phyloP scores from a whole-genome alignment of 2,797 vertebrate species.

The Salmo trutta region DNA sequence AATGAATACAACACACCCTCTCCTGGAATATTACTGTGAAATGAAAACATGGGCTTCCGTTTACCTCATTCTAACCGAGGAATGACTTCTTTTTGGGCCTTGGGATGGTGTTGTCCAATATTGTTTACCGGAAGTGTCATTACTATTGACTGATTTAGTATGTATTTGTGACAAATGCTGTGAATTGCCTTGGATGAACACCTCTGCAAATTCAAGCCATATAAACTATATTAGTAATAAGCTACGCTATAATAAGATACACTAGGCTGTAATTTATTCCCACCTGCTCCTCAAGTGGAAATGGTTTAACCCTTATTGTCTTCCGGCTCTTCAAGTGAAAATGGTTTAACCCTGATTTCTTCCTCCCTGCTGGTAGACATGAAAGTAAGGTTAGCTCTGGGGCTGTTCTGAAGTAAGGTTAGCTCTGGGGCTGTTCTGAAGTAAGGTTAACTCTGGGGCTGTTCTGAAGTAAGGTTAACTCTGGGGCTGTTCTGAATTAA shows the following conservation, averaged over 20 bases:
- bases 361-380: not conserved
- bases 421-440: not conserved
- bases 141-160: slow-evolving; percentile 19
- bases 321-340: not conserved
- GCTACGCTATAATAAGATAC: not conserved
- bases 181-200: slow-evolving; percentile 49
- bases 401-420: not conserved
- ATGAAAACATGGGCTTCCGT: slow-evolving; percentile 16
- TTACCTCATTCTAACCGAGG: slow-evolving; percentile 39
- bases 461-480: not conserved
- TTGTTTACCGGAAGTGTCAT: slow-evolving; percentile 55
- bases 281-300: not conserved
- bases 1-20: not conserved
- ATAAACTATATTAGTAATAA: not conserved
- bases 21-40: slow-evolving; percentile 45
- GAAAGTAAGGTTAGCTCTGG: not conserved
- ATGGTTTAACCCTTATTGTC: not conserved
- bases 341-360: not conserved
- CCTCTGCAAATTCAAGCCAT: slow-evolving; percentile 64
- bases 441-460: too few species aligned
- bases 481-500: not conserved
- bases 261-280: not conserved
- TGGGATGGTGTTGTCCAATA: slow-evolving; percentile 33
- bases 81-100: slow-evolving; percentile 15
- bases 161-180: slow-evolving; percentile 45